Conservation (phyloP, 1,140 invertebrate species). For the Drosophila ananassae region DNA sequence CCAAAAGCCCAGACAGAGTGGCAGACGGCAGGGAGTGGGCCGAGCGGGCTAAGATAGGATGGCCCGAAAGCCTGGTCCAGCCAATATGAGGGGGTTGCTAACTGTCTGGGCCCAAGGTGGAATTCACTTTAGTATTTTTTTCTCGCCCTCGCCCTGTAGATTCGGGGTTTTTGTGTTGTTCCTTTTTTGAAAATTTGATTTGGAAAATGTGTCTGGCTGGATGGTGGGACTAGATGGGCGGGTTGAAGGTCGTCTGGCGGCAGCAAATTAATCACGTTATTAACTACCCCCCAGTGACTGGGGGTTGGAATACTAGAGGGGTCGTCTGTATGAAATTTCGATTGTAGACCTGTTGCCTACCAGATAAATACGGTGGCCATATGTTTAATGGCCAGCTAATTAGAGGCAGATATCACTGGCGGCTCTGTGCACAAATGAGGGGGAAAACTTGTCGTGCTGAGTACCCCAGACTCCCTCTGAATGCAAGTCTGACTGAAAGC, state of each 20-base stretch:
- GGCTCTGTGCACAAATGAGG: background rate
- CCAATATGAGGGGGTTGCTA: constrained; percentile 27
- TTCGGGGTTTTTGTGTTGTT: constrained; percentile 6
- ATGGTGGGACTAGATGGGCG: constrained; percentile 12
- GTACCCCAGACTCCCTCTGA: constrained; percentile 34
- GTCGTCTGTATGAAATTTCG: constrained; percentile 70
- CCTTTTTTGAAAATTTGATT: constrained; percentile 73
- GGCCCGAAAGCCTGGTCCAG: constrained; percentile 55
- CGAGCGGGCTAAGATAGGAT: constrained; percentile 44
- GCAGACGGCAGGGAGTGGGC: constrained; percentile 33
- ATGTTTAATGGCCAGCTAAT: constrained; percentile 55
- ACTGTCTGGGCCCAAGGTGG: constrained; percentile 38
- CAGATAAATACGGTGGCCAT: constrained; percentile 33
- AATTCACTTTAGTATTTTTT: constrained; percentile 39
- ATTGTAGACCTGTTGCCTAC: constrained; percentile 57
- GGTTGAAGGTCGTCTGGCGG: constrained; percentile 50
- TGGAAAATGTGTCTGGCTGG: constrained; percentile 69
- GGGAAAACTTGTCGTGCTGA: constrained; percentile 20
- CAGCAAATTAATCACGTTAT: constrained; percentile 75
- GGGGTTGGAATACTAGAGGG: constrained; percentile 10
- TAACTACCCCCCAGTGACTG: constrained; percentile 63
- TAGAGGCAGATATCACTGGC: constrained; percentile 29
- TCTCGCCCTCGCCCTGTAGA: constrained; percentile 17
- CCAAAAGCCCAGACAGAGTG: constrained; percentile 42
- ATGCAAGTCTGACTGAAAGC: background rate